phyloP scores from a whole-genome alignment of 2,888 invertebrate species.

The Sceliomorpha sp. region DNA sequence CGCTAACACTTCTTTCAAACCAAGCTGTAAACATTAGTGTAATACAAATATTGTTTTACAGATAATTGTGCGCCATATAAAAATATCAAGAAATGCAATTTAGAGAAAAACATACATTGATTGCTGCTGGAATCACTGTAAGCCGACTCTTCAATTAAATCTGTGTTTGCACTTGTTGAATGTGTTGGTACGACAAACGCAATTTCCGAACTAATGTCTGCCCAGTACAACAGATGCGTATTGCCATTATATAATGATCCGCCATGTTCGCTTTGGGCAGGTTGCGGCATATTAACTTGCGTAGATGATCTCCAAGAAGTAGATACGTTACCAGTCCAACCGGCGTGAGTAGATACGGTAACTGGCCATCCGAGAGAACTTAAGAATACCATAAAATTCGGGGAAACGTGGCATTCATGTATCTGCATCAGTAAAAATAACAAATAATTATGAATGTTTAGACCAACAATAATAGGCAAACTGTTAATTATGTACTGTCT shows the following conservation, averaged over 20 bases:
- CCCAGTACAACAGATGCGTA: conserved; percentile 95
- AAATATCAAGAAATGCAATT: conserved; percentile 9
- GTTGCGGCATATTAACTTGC: conserved; percentile 62
- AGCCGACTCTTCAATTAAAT: conserved; percentile 69
- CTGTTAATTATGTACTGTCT: too few relatives aligned
- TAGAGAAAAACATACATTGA: conserved; percentile 57
- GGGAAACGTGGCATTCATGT: conserved; percentile 80
- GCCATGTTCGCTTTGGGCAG: conserved; percentile 81
- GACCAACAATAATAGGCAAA: not conserved
- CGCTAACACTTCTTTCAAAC: conserved; percentile 84
- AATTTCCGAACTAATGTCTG: conserved; percentile 95
- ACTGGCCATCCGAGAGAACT: conserved; percentile 92
- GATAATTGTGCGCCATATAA: too few relatives aligned
- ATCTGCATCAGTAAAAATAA: conserved; percentile 58
- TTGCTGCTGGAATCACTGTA: conserved; percentile 67
- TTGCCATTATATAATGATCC: conserved; percentile 91
- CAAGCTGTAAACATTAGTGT: conserved; percentile 69
- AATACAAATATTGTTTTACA: not conserved
- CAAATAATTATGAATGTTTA: not conserved
- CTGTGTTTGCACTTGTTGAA: conserved; percentile 61
- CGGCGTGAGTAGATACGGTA: conserved; percentile 91
- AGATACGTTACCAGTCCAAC: conserved; percentile 95
- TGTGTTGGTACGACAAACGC: conserved; percentile 94
- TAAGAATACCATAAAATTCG: conserved; percentile 83
- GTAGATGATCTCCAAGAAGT: conserved; percentile 88